Conservation (phyloP, 2,888 invertebrate genomes). For the Tetranychus truncatus region DNA sequence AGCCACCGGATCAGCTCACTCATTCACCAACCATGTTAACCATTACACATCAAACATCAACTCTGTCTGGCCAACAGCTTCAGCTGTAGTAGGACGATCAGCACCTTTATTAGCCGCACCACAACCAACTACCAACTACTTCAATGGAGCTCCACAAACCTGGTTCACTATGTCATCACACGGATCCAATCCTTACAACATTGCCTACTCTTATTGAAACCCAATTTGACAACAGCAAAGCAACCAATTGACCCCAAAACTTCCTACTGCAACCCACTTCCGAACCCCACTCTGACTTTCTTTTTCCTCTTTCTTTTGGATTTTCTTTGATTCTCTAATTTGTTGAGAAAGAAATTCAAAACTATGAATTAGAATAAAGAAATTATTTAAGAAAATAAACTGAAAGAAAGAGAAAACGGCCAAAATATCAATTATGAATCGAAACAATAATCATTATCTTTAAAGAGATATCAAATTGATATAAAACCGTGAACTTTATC, state of each 20-base stretch:
- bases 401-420: no score
- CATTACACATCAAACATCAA: neutral
- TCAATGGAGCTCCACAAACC: neutral
- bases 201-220: neutral
- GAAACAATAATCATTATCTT: no score
- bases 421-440: no score
- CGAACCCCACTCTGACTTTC: neutral
- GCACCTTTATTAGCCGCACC: neutral
- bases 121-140: neutral
- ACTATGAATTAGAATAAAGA: no score
- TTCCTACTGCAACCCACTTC: neutral
- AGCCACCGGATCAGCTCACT: neutral
- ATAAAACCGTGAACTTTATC: no score
- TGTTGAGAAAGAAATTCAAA: no score
- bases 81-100: neutral
- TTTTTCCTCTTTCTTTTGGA: neutral
- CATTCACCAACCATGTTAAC: neutral
- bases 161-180: neutral
- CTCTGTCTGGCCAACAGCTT: neutral
- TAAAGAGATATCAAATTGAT: no score
- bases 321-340: no score
- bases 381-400: no score
- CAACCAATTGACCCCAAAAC: neutral
- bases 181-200: neutral
- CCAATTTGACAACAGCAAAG: neutral